Conservation (phyloP, 2,888 invertebrate genomes). For the Criorhina ranunculi region DNA sequence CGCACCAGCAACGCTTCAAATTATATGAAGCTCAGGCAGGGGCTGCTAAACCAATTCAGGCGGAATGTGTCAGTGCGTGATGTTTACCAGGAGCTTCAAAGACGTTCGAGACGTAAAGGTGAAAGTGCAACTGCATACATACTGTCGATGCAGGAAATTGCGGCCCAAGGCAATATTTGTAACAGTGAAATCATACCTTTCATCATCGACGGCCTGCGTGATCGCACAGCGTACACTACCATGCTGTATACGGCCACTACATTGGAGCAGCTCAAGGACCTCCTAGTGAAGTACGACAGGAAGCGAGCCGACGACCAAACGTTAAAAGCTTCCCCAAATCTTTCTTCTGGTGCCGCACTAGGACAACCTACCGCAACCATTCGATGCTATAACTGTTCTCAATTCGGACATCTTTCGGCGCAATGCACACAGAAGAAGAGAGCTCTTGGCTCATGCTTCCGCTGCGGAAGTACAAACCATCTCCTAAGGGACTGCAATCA, state of each 20-base stretch:
- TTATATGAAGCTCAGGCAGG: not conserved
- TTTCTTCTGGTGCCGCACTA: not conserved
- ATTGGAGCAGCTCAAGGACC: not conserved
- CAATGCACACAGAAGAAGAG: slow-evolving; percentile 10
- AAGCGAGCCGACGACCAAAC: too few relatives aligned
- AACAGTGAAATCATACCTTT: not conserved
- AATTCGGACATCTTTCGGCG: slow-evolving; percentile 8
- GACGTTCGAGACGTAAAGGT: not conserved
- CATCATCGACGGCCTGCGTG: slow-evolving; percentile 18
- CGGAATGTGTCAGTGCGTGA: not conserved
- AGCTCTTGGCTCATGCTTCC: slow-evolving; percentile 10
- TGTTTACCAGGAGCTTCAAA: not conserved
- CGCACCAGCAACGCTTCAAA: not conserved
- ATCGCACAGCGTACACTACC: not conserved
- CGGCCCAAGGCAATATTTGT: not conserved
- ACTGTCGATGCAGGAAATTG: slow-evolving; percentile 22
- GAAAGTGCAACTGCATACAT: slow-evolving; percentile 8
- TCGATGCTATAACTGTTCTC: slow-evolving; percentile 4
- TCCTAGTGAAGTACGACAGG: not conserved
- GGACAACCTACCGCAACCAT: not conserved
- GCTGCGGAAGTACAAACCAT: slow-evolving; percentile 10
- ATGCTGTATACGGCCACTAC: not conserved
- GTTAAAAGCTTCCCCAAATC: too few relatives aligned
- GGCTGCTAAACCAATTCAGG: not conserved
- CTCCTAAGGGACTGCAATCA: not conserved